Base-by-base conservation (phyloP, 2,113 vertebrate species). In the Rostratula benghalensis region DNA sequence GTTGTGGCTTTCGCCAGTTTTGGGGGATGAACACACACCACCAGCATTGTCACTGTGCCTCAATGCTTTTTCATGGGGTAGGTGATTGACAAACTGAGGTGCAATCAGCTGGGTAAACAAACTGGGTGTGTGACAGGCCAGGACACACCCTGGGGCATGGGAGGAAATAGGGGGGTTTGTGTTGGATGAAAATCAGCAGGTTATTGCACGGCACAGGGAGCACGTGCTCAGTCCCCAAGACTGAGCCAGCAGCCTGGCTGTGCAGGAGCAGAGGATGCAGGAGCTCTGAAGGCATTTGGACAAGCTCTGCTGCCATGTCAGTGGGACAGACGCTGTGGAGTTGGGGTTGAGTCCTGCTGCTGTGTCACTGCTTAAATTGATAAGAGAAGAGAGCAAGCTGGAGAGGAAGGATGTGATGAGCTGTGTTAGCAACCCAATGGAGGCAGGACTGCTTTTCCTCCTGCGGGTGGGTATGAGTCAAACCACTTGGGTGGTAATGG, bases 191-290 rank as follows among this genome's bases (percentile, higher is more conserved):
- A 56, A 14, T 6, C 79, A 76, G 53, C 8, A 0, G 1, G 33
- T 14, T 14, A 8, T 28, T 48, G 64, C 75, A 43, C 28, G 43
- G 69, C 27, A 15, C 9, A 5, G 23, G 37, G 46, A 56, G 37
- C 53, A 13, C 3, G 0, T 4, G 53, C 8, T 30, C 4, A 0
- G 3, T 11, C 6, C 9, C 28, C 4, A 39, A 27, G 67, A 2
- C 1, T 15, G 51, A 37, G 69, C 24, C 57, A 43, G 43, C 43
- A 43, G 43, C 15, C 43, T 43, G 41, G 67, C 60, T 9, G 20
- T 25, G 69, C 68, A 12, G 71, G 53, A 27, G 12, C 54, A 53
- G 73, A 28, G 59, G 13, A 10, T 5, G 31, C 31, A n/a, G 18
- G 22, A 43, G 21, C 60, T 39, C 50, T 3, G 39, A 9, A 25